phyloP scores from a whole-genome alignment of 2,113 vertebrate species.

The Lichenostomus cassidix region DNA sequence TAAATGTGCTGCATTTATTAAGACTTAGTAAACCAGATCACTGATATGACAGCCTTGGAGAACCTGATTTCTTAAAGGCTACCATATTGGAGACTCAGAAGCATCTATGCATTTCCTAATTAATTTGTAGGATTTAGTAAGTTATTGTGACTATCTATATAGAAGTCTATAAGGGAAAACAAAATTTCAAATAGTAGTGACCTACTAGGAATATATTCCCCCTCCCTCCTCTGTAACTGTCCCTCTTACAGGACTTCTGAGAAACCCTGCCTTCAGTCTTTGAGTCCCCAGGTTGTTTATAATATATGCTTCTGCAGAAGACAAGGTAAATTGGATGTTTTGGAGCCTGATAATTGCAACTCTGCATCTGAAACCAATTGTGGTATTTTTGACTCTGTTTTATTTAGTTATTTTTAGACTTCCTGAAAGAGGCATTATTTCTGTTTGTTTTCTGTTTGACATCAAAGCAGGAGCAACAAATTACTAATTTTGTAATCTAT shows the following conservation, averaged over 20 bases:
- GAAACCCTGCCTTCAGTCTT: not conserved
- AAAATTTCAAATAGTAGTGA: not conserved
- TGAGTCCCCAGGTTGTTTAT: not conserved
- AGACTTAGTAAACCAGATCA: not conserved
- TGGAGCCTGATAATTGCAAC: conserved; percentile 7
- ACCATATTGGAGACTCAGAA: not conserved
- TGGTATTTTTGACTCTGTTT: conserved; percentile 40
- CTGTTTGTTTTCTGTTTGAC: conserved; percentile 47
- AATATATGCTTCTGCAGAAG: not conserved
- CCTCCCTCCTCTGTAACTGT: fast-evolving
- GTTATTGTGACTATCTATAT: not conserved
- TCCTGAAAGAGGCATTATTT: conserved; percentile 39
- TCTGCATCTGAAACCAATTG: conserved; percentile 39
- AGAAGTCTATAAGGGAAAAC: not conserved
- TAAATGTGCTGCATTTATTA: not conserved
- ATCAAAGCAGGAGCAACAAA: conserved; percentile 47
- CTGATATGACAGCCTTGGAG: not conserved
- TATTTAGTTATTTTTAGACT: conserved; percentile 51
- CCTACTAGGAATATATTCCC: not conserved
- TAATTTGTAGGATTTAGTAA: not conserved
- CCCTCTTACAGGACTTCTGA: not conserved
- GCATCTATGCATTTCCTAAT: not conserved
- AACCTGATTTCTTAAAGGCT: not conserved
- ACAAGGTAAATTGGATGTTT: not conserved
- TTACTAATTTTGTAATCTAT: conserved; percentile 26